Percentiles rank a stretch among this genome's conserved stretches.
These are phyloP conservation scores for Poeciliopsis turrubarensis DNA, from an alignment of 2,113 vertebrate genomes.

Conservation along the genomic window DNA sequence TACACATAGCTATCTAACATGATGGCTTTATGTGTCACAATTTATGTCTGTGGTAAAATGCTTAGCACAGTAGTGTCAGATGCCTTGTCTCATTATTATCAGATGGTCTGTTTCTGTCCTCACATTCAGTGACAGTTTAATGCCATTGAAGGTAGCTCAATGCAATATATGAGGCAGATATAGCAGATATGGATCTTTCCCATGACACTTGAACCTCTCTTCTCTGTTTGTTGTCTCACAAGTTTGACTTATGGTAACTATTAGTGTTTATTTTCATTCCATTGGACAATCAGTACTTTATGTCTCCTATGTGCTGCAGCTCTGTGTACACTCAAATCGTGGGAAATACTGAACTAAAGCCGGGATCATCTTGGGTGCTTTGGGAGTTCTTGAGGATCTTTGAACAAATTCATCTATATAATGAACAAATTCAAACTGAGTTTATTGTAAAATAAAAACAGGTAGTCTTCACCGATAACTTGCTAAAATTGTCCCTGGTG, in stretches of 20 bases:
- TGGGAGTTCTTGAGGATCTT: neutral
- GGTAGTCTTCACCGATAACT: neutral
- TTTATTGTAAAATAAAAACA: neutral
- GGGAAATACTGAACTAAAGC: conserved; percentile 39
- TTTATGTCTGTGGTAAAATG: conserved; percentile 46
- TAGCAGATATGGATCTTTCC: conserved; percentile 34
- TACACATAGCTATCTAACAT: neutral
- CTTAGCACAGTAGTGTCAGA: conserved; percentile 20
- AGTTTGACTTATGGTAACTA: conserved; percentile 35
- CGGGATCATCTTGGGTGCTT: too few relatives aligned
- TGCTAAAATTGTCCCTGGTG: neutral
- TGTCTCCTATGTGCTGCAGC: conserved; percentile 5
- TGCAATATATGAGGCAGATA: conserved; percentile 52
- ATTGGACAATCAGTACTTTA: conserved; percentile 50
- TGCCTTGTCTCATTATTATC: conserved; percentile 41
- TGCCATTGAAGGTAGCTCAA: conserved; percentile 11
- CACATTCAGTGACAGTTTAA: conserved; percentile 55
- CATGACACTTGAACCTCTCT: conserved; percentile 46
- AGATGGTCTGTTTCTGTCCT: conserved; percentile 23
- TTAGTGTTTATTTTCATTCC: conserved; percentile 47
- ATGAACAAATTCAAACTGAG: neutral
- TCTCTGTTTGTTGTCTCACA: conserved; percentile 24
- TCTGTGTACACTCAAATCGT: conserved; percentile 26
- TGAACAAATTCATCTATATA: neutral
- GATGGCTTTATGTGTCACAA: conserved; percentile 47